Conservation (phyloP, 2,113 vertebrate species). For the Circaetus cinerascens region DNA sequence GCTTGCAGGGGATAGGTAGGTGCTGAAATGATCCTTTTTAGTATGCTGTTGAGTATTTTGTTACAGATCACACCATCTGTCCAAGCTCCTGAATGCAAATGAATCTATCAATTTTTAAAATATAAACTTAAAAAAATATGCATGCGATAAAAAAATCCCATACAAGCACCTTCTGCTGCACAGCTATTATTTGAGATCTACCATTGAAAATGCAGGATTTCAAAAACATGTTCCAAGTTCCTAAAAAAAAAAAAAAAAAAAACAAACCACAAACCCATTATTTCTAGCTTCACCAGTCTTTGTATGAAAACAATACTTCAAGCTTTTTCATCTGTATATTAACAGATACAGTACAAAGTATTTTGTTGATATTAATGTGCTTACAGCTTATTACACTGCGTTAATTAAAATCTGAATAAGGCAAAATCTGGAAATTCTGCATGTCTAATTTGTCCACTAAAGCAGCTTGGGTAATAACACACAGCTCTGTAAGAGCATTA, state of each 20-base stretch:
- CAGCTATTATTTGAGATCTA: background rate
- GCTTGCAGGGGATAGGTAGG: background rate
- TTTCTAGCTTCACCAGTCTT: constrained; percentile 14
- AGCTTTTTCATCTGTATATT: constrained; percentile 55
- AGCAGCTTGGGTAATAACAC: constrained; percentile 51
- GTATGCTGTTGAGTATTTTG: constrained; percentile 42
- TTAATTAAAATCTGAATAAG: constrained; percentile 79
- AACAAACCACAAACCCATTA: background rate
- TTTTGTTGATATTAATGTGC: constrained; percentile 74
- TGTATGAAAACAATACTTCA: constrained; percentile 46
- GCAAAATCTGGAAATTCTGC: constrained; percentile 66
- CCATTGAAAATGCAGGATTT: constrained; percentile 11
- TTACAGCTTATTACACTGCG: constrained; percentile 76
- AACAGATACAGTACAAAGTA: constrained; percentile 46
- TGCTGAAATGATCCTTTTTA: constrained; percentile 35
- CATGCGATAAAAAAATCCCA: background rate
- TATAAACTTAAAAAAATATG: background rate
- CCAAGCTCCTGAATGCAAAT: constrained; percentile 11
- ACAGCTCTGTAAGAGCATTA: constrained; percentile 69
- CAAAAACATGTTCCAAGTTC: background rate
- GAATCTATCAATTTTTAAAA: constrained; percentile 41
- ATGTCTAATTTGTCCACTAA: constrained; percentile 70
- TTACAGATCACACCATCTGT: constrained; percentile 13
- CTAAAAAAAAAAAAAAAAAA: background rate
- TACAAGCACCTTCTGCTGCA: background rate